Conservation (phyloP, 2,888 invertebrate species). For the Metallyticus violacea region DNA sequence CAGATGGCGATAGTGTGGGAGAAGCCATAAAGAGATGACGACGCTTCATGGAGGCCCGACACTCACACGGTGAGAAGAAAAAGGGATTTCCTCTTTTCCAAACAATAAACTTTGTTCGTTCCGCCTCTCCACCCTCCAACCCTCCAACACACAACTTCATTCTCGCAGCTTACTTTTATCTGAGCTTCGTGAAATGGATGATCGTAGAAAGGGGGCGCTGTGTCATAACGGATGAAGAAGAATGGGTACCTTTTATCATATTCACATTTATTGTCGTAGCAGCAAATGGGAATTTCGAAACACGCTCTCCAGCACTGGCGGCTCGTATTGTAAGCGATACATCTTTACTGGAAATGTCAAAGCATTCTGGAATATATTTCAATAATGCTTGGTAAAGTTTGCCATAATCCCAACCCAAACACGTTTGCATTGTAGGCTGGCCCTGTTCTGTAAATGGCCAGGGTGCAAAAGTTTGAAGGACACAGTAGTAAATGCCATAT, state of each 20-base stretch:
- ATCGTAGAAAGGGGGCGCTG: neutral
- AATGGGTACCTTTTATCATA: neutral
- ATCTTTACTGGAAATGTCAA: too few relatives aligned
- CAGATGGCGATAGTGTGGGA: neutral
- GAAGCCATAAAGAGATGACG: slow-evolving; percentile 9
- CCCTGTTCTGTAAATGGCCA: too few relatives aligned
- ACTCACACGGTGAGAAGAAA: neutral
- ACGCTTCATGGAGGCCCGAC: neutral
- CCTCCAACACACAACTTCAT: slow-evolving; percentile 22
- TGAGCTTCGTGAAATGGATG: neutral
- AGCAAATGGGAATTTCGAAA: neutral
- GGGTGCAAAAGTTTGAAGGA: too few relatives aligned
- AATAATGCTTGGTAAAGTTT: too few relatives aligned
- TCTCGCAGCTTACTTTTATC: slow-evolving; percentile 14
- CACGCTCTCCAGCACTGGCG: neutral
- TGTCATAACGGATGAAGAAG: neutral
- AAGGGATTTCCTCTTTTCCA: slow-evolving; percentile 20
- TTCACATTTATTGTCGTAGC: neutral
- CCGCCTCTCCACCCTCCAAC: neutral
- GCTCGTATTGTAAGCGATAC: too few relatives aligned
- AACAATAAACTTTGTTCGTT: slow-evolving; percentile 22
- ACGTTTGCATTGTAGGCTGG: too few relatives aligned
- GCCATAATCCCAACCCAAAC: too few relatives aligned
- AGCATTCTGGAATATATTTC: too few relatives aligned
- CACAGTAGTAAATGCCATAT: too few relatives aligned